Evolutionary conservation across 2,113 vertebrate species (phyloP).

Genomic region (Bubo scandiacus): DNA sequence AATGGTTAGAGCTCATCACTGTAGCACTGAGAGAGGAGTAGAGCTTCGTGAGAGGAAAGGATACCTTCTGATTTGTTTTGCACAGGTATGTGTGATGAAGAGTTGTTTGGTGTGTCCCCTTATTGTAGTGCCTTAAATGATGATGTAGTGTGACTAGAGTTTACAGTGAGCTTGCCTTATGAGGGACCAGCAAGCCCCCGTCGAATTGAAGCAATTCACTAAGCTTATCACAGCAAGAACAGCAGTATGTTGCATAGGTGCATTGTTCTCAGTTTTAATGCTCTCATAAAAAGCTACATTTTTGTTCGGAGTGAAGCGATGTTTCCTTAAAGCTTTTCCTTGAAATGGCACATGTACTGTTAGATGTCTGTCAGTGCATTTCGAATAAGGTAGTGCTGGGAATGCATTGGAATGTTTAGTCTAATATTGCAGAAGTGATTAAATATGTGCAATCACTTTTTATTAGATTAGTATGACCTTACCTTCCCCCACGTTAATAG

Average conservation of each 20-base stretch:
- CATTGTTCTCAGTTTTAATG: conserved; percentile 65
- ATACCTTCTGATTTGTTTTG: conserved; percentile 83
- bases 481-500: conserved; percentile 70
- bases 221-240: conserved; percentile 69
- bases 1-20: conserved; percentile 82
- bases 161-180: conserved; percentile 88
- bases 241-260: conserved; percentile 66
- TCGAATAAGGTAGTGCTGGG: conserved; percentile 65
- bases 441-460: conserved; percentile 75
- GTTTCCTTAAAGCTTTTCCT: conserved; percentile 54
- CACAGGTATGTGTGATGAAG: conserved; percentile 88
- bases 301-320: conserved; percentile 50
- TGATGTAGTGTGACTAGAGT: conserved; percentile 85
- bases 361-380: conserved; percentile 70
- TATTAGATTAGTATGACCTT: conserved; percentile 64
- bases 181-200: conserved; percentile 83
- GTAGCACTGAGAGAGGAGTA: conserved; percentile 79
- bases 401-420: conserved; percentile 72
- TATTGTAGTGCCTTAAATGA: conserved; percentile 90
- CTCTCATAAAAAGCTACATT: conserved; percentile 24
- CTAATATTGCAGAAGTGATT: conserved; percentile 67
- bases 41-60: conserved; percentile 73
- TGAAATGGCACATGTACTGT: conserved; percentile 65
- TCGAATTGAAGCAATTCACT: conserved; percentile 70
- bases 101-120: conserved; percentile 80